phyloP scores from a whole-genome alignment of 2,888 invertebrate species.

The Trachelus troglodyta region DNA sequence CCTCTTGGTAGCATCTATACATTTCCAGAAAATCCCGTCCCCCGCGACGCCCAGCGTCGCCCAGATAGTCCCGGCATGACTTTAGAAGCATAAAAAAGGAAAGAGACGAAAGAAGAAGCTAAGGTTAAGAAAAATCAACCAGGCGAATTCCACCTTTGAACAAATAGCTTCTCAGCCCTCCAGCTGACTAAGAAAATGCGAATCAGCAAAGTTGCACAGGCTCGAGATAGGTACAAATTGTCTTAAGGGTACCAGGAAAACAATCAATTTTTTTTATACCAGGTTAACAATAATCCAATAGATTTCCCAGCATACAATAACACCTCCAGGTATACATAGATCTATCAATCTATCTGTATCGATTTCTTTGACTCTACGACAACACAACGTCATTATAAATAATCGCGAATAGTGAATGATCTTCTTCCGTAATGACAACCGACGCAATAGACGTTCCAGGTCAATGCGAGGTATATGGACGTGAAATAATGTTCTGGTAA shows the following conservation, averaged over 20 bases:
- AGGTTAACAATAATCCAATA: background rate
- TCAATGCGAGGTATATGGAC: conserved; percentile 37
- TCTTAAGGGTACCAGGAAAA: conserved; percentile 54
- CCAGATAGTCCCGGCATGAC: background rate
- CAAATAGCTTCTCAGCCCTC: background rate
- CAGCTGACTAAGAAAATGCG: conserved; percentile 25
- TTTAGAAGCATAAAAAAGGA: background rate
- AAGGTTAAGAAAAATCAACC: background rate
- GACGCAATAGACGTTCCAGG: background rate
- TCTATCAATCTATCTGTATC: conserved; percentile 7
- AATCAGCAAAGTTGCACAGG: conserved; percentile 45
- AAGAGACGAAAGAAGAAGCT: background rate
- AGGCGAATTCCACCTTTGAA: background rate
- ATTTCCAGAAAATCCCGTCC: background rate
- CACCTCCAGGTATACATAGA: conserved; percentile 13
- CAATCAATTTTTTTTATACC: conserved; percentile 51
- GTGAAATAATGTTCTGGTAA: conserved; percentile 38
- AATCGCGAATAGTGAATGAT: background rate
- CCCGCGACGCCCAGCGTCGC: background rate
- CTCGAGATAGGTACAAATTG: conserved; percentile 52
- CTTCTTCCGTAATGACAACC: background rate
- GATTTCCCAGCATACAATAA: conserved; percentile 32
- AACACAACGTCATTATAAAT: conserved; percentile 14
- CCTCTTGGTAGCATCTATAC: conserved; percentile 37
- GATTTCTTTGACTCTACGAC: background rate